These are phyloP conservation scores for Exaiptasia diaphana DNA, from an alignment of 64 coral and sea anemone species.

Conservation along the genomic window DNA sequence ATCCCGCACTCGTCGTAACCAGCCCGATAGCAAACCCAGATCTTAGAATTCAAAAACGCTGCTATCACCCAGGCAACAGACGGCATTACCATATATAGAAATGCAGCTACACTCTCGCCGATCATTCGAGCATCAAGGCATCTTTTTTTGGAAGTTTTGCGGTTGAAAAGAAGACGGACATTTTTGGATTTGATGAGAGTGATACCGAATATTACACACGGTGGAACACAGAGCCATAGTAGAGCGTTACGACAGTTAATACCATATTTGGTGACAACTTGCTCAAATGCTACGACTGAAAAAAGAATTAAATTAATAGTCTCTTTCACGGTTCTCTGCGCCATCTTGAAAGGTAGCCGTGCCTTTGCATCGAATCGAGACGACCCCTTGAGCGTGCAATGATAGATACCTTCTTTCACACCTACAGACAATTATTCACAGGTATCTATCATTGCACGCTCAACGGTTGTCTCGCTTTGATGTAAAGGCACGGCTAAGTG, in stretches of 20 bases:
- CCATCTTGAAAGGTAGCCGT: no score
- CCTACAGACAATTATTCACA: no score
- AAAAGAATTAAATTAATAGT: no score
- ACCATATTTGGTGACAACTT: slow-evolving; percentile 27
- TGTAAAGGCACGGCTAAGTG: no score
- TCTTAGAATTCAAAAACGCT: slow-evolving; percentile 13
- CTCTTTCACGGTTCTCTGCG: no score
- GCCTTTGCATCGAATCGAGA: no score
- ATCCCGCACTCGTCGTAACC: slow-evolving; percentile 11
- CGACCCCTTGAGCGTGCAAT: no score
- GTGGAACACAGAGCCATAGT: slow-evolving; percentile 7
- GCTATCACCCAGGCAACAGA: not conserved
- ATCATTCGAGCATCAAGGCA: not conserved
- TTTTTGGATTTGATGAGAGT: slow-evolving; percentile 10
- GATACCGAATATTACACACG: not conserved
- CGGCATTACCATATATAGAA: slow-evolving; percentile 8
- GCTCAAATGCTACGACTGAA: slow-evolving; percentile 9
- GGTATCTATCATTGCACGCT: no score
- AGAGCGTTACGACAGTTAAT: slow-evolving; percentile 11
- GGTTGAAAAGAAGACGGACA: not conserved
- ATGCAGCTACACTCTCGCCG: not conserved
- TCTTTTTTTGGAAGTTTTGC: not conserved
- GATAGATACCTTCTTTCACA: no score
- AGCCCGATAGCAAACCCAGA: slow-evolving; percentile 18
- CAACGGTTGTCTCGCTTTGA: no score